Evolutionary conservation across 2,888 invertebrate species (phyloP).

Genomic region (Drosophila fungiperda): DNA sequence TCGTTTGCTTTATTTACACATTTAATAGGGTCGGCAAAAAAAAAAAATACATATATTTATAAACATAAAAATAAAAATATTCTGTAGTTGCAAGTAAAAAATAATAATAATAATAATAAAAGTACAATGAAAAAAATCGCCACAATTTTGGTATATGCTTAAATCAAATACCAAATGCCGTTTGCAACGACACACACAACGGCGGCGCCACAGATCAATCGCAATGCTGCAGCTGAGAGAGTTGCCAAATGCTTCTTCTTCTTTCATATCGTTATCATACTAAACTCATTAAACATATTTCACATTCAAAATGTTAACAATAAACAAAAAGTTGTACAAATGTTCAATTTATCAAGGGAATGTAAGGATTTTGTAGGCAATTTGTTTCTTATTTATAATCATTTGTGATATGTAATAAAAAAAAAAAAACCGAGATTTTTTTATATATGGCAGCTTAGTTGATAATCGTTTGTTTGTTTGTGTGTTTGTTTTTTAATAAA

Average conservation of each 20-base stretch:
- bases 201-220: conserved; percentile 21
- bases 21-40: conserved; percentile 49
- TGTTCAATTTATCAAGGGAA: conserved; percentile 64
- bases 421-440: not conserved
- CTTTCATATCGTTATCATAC: not conserved
- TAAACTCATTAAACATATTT: conserved; percentile 6
- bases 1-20: conserved; percentile 58
- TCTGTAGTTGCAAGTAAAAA: conserved; percentile 28
- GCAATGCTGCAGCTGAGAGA: conserved; percentile 17
- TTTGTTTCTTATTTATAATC: not conserved
- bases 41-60: conserved; percentile 18
- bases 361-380: not conserved
- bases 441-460: conserved; percentile 10
- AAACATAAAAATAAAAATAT: conserved; percentile 36
- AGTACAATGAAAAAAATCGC: conserved; percentile 46
- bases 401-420: not conserved
- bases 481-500: not conserved
- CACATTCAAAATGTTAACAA: conserved; percentile 18
- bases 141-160: conserved; percentile 47
- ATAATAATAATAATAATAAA: conserved; percentile 38
- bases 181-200: conserved; percentile 43
- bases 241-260: conserved; percentile 11
- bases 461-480: not conserved
- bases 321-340: conserved; percentile 49
- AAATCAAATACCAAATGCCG: conserved; percentile 43